These are phyloP conservation scores for Pyrocephalus nanus DNA, from an alignment of 2,797 vertebrate species.

Conservation along the genomic window DNA sequence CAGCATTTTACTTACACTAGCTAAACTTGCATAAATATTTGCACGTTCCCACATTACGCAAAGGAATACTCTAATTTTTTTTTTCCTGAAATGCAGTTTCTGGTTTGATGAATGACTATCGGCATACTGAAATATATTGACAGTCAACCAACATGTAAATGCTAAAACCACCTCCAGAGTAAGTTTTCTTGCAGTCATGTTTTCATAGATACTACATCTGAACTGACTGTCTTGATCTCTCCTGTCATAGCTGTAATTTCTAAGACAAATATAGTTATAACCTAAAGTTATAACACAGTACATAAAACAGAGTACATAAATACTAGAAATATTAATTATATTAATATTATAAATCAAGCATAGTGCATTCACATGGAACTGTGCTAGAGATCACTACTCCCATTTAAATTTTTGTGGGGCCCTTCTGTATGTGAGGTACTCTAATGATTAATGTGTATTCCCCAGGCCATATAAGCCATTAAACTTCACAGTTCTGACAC, in stretches of 20 bases:
- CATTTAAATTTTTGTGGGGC: neutral
- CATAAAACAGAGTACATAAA: neutral
- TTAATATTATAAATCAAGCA: neutral
- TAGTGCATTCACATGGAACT: neutral
- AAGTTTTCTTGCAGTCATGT: neutral
- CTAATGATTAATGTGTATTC: neutral
- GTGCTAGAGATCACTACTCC: neutral
- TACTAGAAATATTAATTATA: too few species aligned
- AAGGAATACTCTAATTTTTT: neutral
- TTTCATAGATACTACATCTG: neutral
- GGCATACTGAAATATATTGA: neutral
- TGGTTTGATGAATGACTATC: neutral
- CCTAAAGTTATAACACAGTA: neutral
- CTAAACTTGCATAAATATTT: neutral
- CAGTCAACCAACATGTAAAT: accelerated
- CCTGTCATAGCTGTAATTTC: neutral
- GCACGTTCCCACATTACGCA: neutral
- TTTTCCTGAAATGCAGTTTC: neutral
- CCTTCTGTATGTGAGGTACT: neutral
- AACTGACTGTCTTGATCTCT: neutral
- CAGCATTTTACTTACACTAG: neutral
- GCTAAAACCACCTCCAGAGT: neutral
- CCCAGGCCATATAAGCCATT: neutral
- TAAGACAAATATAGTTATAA: neutral
- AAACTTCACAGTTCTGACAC: neutral